A percentile compares a stretch with the other conserved stretches of the same genome.
phyloP scores from a whole-genome alignment of 2,797 vertebrate genomes.

The Delichon dasypus region DNA sequence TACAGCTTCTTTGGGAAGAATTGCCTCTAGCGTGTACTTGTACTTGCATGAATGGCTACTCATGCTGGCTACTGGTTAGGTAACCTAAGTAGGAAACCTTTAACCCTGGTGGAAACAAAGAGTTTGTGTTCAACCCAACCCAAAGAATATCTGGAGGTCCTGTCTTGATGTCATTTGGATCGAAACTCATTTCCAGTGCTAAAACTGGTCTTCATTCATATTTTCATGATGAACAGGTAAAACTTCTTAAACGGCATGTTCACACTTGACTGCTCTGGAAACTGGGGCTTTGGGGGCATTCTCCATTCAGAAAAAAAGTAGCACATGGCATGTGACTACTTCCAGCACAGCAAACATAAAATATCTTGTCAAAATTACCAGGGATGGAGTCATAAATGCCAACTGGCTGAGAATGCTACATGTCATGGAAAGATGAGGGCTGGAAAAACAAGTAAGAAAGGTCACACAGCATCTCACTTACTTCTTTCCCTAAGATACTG shows the following conservation, averaged over 20 bases:
- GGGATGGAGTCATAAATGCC: conserved; percentile 9
- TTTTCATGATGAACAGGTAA: neutral
- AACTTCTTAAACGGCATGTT: neutral
- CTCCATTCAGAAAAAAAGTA: neutral
- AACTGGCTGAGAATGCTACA: neutral
- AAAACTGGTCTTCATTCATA: neutral
- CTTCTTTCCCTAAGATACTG: neutral
- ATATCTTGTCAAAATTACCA: conserved; percentile 21
- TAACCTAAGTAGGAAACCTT: neutral
- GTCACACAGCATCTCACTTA: neutral
- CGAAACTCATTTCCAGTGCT: neutral
- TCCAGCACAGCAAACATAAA: neutral
- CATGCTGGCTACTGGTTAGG: neutral
- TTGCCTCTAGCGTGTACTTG: accelerated
- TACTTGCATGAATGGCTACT: neutral
- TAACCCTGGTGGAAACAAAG: neutral
- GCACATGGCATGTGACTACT: neutral
- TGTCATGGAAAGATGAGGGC: neutral
- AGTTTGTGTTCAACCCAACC: neutral
- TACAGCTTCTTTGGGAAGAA: neutral
- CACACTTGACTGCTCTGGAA: neutral
- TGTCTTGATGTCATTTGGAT: neutral
- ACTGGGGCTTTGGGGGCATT: neutral
- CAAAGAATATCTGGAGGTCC: neutral
- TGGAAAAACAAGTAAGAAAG: neutral